Conservation (phyloP, 2,888 invertebrate genomes). For the Iselma pallidipennis region DNA sequence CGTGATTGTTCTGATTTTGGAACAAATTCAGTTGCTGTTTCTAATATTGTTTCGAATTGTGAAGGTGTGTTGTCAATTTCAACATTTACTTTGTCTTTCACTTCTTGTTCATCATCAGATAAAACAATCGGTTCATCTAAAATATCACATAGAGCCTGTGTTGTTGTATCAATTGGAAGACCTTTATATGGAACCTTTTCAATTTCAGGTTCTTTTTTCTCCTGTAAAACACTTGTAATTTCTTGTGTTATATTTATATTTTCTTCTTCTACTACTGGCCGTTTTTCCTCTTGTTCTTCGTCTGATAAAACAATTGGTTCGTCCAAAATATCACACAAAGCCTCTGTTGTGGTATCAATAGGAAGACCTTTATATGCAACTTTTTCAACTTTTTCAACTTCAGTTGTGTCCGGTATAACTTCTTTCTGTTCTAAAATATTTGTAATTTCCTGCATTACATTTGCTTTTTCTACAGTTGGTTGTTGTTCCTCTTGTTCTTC, state of each 20-base stretch:
- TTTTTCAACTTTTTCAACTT: conserved; percentile 12
- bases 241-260: neutral
- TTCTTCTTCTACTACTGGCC: neutral
- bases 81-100: conserved; percentile 6
- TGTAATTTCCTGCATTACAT: neutral
- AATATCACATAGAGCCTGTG: neutral
- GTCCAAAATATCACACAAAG: conserved; percentile 22
- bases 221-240: conserved; percentile 23
- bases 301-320: conserved; percentile 30
- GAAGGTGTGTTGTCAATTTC: conserved; percentile 12
- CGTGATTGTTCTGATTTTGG: conserved; percentile 46
- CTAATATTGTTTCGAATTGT: neutral
- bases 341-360: conserved; percentile 15
- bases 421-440: neutral
- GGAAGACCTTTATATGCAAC: conserved; percentile 32
- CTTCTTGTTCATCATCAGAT: neutral
- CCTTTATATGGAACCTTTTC: conserved; percentile 1
- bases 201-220: neutral
- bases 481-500: neutral
- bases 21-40: conserved; percentile 45
- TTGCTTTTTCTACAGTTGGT: neutral
- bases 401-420: conserved; percentile 10
- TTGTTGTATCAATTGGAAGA: neutral
- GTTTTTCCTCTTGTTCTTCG: neutral
- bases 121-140: neutral